Conservation (phyloP, 2,113 vertebrate genomes). For the Neolamprologus ventralis region DNA sequence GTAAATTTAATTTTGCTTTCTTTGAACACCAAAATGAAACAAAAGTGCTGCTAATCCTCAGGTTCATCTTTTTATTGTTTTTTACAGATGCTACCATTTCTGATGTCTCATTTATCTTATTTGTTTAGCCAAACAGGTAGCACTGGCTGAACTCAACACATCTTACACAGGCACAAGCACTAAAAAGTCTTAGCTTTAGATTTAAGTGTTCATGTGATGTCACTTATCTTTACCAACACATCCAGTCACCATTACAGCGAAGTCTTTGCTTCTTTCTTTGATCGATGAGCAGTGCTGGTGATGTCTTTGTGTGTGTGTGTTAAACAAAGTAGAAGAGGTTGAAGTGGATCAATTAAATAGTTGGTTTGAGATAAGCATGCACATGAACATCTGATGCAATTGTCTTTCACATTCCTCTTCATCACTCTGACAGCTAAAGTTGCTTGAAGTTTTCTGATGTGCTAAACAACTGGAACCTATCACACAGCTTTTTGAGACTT, state of each 20-base stretch:
- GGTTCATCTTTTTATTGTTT: neutral
- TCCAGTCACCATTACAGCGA: neutral
- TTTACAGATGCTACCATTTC: neutral
- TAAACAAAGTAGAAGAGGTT: neutral
- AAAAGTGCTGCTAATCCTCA: neutral
- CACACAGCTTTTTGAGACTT: neutral
- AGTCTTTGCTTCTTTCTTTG: neutral
- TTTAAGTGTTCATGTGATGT: neutral
- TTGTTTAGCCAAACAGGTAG: neutral
- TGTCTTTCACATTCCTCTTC: neutral
- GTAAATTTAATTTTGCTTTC: neutral
- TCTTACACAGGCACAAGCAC: neutral
- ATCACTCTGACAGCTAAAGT: neutral
- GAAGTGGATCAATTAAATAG: conserved; percentile 4
- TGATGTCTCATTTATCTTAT: neutral
- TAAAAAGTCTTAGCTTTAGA: neutral
- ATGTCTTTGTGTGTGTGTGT: neutral
- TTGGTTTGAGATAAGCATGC: neutral
- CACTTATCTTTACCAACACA: neutral
- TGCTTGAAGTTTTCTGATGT: neutral
- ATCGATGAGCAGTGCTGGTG: neutral
- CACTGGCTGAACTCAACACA: neutral
- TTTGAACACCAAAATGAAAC: neutral
- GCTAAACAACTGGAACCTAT: neutral
- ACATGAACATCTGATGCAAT: neutral